phyloP scores from a whole-genome alignment of 2,113 vertebrate species.

The Piprites chloris region DNA sequence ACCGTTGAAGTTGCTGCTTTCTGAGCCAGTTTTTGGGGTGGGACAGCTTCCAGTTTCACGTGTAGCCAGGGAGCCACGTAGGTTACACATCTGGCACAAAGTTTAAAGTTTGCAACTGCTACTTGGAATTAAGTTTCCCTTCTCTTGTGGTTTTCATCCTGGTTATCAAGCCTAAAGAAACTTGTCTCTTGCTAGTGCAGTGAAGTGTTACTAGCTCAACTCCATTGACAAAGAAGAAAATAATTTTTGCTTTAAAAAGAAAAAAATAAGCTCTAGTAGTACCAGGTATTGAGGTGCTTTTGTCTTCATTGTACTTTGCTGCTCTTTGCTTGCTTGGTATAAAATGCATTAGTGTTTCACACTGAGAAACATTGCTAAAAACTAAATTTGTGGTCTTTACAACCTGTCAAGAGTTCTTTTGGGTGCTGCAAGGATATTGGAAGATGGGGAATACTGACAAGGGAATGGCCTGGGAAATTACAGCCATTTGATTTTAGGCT shows the following conservation, averaged over 20 bases:
- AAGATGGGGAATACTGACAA: background rate
- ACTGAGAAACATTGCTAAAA: background rate
- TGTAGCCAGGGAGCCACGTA: background rate
- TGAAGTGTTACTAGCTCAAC: background rate
- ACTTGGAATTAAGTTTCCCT: background rate
- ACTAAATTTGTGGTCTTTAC: background rate
- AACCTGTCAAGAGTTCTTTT: background rate
- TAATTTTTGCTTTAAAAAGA: background rate
- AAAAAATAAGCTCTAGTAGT: background rate
- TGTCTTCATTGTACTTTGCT: background rate
- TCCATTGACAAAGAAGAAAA: background rate
- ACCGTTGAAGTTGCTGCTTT: background rate
- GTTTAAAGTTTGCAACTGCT: background rate
- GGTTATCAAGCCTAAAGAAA: background rate
- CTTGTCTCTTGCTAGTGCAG: background rate
- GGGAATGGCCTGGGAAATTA: background rate
- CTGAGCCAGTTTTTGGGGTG: fast-evolving
- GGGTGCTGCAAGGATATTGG: background rate
- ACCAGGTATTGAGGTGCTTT: background rate
- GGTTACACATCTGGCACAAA: background rate
- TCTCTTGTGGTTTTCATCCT: background rate
- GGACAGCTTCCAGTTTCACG: background rate
- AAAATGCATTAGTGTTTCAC: background rate
- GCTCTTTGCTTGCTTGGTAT: background rate
- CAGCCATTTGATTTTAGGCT: background rate